These are phyloP conservation scores for Harpagifer antarcticus DNA, from an alignment of 2,797 vertebrate species.

Conservation along the genomic window DNA sequence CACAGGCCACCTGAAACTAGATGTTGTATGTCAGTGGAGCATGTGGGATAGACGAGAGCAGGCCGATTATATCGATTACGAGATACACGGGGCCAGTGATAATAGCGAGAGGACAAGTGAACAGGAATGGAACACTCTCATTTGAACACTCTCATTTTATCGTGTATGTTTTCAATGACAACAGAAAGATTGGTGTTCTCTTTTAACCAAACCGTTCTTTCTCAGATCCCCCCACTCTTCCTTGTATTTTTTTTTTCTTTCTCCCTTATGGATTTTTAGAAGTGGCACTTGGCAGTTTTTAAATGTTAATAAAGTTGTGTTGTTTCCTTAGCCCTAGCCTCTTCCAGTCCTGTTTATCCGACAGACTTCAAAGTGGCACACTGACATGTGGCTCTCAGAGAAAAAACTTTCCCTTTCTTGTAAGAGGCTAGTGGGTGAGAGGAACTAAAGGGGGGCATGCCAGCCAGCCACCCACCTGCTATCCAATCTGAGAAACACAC, in stretches of 20 bases:
- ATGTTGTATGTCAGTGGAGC: too few species aligned
- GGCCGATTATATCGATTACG: too few species aligned
- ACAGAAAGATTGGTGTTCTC: constrained; percentile 44
- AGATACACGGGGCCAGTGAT: too few species aligned
- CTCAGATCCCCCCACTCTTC: constrained; percentile 10
- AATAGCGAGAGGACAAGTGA: too few species aligned
- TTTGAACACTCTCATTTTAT: constrained; percentile 41
- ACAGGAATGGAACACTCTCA: too few species aligned
- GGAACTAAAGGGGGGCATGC: constrained; percentile 73
- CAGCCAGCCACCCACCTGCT: constrained; percentile 63
- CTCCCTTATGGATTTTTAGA: constrained; percentile 41
- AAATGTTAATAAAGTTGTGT: constrained; percentile 87
- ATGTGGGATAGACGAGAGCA: too few species aligned
- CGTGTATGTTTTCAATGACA: constrained; percentile 25
- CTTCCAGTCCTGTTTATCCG: constrained; percentile 82
- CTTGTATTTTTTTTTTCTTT: neutral
- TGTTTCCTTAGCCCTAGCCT: constrained; percentile 83
- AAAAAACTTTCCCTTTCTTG: constrained; percentile 78
- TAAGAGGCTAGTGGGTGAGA: constrained; percentile 75
- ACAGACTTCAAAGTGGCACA: constrained; percentile 80
- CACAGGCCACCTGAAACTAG: too few species aligned
- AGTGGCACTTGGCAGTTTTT: constrained; percentile 82
- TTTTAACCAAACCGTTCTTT: constrained; percentile 28
- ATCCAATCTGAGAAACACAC: constrained; percentile 47
- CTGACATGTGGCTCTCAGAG: constrained; percentile 67